Evolutionary conservation across 2,113 vertebrate species (phyloP), one percentile per base, ranked within the genome.

Genomic region (Myotis brandtii): DNA sequence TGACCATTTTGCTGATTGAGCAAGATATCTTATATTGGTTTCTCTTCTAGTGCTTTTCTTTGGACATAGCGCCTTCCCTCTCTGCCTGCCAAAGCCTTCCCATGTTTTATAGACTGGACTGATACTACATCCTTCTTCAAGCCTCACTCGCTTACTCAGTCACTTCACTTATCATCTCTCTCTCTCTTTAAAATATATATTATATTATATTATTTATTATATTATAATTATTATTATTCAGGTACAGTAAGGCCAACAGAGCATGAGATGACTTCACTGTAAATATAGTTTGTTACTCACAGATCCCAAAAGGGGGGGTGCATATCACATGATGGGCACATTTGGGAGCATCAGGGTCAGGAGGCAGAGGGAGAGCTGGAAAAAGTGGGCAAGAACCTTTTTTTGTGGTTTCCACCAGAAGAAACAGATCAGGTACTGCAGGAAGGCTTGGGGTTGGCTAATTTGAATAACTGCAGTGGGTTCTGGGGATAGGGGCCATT

Each of bases 241-340:
- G 17, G 18, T 23, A 37, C 10, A 34, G 6, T 14, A 16, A 27
- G 21, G 30, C 6, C 48, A 23, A 46, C 4, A 11, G 48, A 66
- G 6, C 9, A 9, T 48, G 34, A 66, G 46, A 54, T 5, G 25
- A 82, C 14, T 5, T 82, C 27, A 8, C n/a, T 64, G 76, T 64
- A 9, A 64, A 52, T 18, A 18, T 5, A 27, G 10, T n/a, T 50
- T 27, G 7, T 54, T 34, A 11, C 18, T 93, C 23, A 40, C 27
- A 40, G 56, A 8, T 43, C 9, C 27, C 52, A 27, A 23, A n/a
- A 66, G 16, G 73, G 23, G 3, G 6, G 18, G n/a, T 56, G 0
- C 5, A 13, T 27, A 32, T 0, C 1, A 21, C 5, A 9, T 9
- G 21, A 21, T 1, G 9, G 56, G 70, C 10, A 20, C 30, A 2